Conservation (phyloP, 2,888 invertebrate species). For the Apotomis turbidana region DNA sequence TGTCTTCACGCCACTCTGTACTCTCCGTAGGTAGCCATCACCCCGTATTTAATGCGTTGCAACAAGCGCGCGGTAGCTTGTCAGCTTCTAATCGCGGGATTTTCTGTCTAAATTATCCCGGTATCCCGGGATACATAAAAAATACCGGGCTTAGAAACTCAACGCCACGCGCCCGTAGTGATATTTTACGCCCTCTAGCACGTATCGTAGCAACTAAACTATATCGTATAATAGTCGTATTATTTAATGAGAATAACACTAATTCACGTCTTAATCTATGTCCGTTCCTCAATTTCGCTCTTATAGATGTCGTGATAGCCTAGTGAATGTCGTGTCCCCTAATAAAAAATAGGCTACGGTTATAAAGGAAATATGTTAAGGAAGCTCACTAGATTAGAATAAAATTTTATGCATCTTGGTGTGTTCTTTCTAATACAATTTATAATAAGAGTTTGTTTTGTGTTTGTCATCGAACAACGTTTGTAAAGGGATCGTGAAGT, state of each 20-base stretch:
- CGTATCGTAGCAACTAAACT: conserved; percentile 61
- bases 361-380: conserved; percentile 65
- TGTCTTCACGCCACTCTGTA: conserved; percentile 27
- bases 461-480: conserved; percentile 54
- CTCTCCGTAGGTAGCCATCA: conserved; percentile 21
- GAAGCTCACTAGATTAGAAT: conserved; percentile 70
- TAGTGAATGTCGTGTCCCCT: conserved; percentile 80
- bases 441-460: conserved; percentile 52
- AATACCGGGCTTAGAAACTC: no score
- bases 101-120: no score
- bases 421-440: conserved; percentile 66
- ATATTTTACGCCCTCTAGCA: conserved; percentile 53
- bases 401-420: conserved; percentile 62
- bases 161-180: conserved; percentile 48
- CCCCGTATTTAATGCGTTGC: conserved; percentile 9
- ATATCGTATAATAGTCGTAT: conserved; percentile 66
- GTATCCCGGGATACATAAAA: no score
- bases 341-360: conserved; percentile 56
- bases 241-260: conserved; percentile 64
- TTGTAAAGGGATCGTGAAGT: conserved; percentile 29
- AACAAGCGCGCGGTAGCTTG: conserved; percentile 1
- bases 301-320: conserved; percentile 82
- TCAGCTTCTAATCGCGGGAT: no score
- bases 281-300: conserved; percentile 82
- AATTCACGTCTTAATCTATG: conserved; percentile 76